These are phyloP conservation scores for Pseudomugil gertrudae DNA, from an alignment of 2,797 vertebrate genomes.

Conservation along the genomic window DNA sequence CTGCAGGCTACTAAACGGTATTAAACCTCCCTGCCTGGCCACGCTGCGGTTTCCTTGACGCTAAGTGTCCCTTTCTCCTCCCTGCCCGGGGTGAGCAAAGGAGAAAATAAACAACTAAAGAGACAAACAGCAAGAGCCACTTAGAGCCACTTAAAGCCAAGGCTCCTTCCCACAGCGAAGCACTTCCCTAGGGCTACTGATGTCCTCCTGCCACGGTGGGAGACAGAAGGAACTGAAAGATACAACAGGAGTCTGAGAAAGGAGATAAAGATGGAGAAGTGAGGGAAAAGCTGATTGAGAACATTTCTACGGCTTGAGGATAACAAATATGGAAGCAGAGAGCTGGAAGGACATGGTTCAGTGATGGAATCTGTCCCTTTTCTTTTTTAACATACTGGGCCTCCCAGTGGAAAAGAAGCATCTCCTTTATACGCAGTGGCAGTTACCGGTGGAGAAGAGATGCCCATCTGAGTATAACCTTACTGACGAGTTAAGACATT, in stretches of 20 bases:
- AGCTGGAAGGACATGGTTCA: background rate
- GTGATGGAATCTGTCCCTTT: constrained; percentile 21
- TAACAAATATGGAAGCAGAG: constrained; percentile 8
- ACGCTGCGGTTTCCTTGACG: constrained; percentile 57
- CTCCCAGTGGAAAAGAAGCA: constrained; percentile 20
- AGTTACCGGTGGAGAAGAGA: constrained; percentile 49
- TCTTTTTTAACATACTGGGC: constrained; percentile 6
- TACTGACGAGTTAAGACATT: constrained; percentile 31
- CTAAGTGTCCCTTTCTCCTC: constrained; percentile 74
- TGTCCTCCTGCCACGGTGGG: constrained; percentile 62
- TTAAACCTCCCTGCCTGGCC: constrained; percentile 72
- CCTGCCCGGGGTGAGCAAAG: constrained; percentile 69
- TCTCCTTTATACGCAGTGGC: constrained; percentile 35
- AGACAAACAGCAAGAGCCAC: constrained; percentile 82
- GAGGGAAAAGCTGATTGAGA: background rate
- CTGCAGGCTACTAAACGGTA: constrained; percentile 68
- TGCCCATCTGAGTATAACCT: constrained; percentile 31
- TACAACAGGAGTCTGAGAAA: constrained; percentile 8
- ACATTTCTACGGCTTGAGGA: constrained; percentile 13
- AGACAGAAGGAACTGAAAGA: constrained; percentile 31
- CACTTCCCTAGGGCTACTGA: constrained; percentile 70
- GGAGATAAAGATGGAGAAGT: background rate
- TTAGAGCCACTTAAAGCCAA: constrained; percentile 82
- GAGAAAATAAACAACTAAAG: constrained; percentile 80
- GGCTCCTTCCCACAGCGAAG: constrained; percentile 79